phyloP scores from a whole-genome alignment of 2,888 invertebrate genomes.

The Eupithecia centaureata region DNA sequence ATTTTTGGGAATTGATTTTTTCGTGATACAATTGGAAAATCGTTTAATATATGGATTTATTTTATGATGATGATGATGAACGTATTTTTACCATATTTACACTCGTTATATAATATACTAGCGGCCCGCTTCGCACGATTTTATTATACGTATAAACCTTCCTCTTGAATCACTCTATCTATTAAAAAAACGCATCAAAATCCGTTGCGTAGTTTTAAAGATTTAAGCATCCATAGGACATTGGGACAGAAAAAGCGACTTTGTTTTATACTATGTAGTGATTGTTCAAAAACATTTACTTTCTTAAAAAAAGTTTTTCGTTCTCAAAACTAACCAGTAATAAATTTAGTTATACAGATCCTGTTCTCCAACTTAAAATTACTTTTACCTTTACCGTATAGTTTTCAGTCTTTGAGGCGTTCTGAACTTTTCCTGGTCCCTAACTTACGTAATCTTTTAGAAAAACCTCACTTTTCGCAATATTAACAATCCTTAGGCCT shows the following conservation, averaged over 20 bases:
- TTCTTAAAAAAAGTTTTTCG: not conserved
- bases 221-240: no score
- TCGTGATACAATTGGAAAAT: no score
- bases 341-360: slow-evolving; percentile 3
- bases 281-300: not conserved
- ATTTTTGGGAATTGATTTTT: not conserved
- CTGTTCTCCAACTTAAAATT: slow-evolving; percentile 9
- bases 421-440: not conserved
- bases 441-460: not conserved
- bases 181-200: no score
- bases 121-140: no score
- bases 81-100: not conserved
- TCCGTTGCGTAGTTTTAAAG: no score
- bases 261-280: no score
- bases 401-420: slow-evolving; percentile 11
- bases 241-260: no score
- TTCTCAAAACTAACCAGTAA: slow-evolving; percentile 5
- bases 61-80: no score
- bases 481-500: not conserved
- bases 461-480: not conserved
- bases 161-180: no score
- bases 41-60: no score
- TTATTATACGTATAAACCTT: no score
- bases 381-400: slow-evolving; percentile 8
- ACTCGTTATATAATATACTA: not conserved